These are phyloP conservation scores for Rhodinocichla rosea DNA, from an alignment of 2,113 vertebrate genomes.

Conservation along the genomic window DNA sequence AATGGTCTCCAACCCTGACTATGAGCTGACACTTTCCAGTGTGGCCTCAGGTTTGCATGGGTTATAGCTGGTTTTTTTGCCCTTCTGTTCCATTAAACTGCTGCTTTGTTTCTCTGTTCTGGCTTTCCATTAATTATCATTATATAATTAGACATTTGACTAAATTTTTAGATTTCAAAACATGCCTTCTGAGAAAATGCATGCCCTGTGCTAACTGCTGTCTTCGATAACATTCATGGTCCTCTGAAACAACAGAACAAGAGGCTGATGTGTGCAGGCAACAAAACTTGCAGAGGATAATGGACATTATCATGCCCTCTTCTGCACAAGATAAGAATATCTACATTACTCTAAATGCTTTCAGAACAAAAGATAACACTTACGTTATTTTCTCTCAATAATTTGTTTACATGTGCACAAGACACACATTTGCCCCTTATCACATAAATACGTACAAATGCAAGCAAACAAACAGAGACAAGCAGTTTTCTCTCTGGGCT, in stretches of 20 bases:
- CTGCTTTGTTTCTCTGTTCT: neutral
- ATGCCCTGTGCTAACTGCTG: neutral
- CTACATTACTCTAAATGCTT: conserved; percentile 45
- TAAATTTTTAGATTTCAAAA: neutral
- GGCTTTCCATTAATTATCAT: neutral
- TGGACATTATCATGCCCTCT: conserved; percentile 1
- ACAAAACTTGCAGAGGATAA: conserved; percentile 27
- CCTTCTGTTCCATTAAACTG: neutral
- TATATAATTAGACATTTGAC: neutral
- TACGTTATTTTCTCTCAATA: conserved; percentile 20
- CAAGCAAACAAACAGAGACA: conserved; percentile 20
- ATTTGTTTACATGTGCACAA: conserved; percentile 25
- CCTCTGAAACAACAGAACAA: neutral
- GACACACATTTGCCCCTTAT: neutral
- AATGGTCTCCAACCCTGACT: neutral
- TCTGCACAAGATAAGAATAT: conserved; percentile 25
- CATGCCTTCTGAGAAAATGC: neutral
- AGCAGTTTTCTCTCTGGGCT: neutral
- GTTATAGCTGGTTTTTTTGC: neutral
- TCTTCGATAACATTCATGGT: neutral
- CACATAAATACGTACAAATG: neutral
- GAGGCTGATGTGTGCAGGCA: neutral
- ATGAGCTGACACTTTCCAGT: neutral
- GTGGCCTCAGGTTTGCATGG: neutral
- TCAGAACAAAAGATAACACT: conserved; percentile 49